Evolutionary conservation across 2,797 vertebrate genomes (phyloP), one percentile per base, ranked within the genome.

Genomic region (Brachyalestes nurse): DNA sequence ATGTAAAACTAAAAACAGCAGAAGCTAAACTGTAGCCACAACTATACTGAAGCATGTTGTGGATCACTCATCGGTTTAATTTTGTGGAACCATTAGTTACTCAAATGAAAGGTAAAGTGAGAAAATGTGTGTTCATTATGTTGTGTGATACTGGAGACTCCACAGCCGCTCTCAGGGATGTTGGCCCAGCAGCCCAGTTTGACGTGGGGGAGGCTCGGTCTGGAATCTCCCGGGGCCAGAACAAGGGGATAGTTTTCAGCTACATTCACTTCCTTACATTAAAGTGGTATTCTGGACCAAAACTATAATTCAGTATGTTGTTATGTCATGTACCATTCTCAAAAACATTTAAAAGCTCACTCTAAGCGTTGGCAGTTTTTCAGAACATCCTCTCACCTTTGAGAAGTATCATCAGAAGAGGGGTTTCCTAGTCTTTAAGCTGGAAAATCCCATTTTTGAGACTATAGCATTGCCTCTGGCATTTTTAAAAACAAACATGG

Each of bases 191-290:
- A 80, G 47, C 57, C 45, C 72, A 51, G 42, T 42, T 61, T 65
- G 71, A 38, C 57, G 58, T 65, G 23, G 47, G 51, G 64, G 88
- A 69, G 88, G 82, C 84, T 88, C 77, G 60, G 12, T 89, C 90
- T 91, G 82, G 85, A 90, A 90, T 90, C 92, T 92, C 91, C 90
- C 91, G 88, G 90, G 89, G 92, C 85, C 85, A 89, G 84, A 90
- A 28, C 28, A 90, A 89, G 83, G 5, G 6, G 19, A n/a, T n/a
- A 75, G 89, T 88, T 92, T 93, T 91, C 88, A 85, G 89, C 94
- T 94, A 93, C 93, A 88, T 86, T 84, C 84, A 85, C 84, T 82
- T 87, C 86, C 51, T 55, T 55, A 17, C 16, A 17, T 17, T 55
- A 55, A 17, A 55, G 9, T 1, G 6, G 42, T 45, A 45, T 45